Evolutionary conservation across 1,140 invertebrate species (phyloP), one percentile per base, ranked within the genome.

Genomic region (Drosophila suzukii): DNA sequence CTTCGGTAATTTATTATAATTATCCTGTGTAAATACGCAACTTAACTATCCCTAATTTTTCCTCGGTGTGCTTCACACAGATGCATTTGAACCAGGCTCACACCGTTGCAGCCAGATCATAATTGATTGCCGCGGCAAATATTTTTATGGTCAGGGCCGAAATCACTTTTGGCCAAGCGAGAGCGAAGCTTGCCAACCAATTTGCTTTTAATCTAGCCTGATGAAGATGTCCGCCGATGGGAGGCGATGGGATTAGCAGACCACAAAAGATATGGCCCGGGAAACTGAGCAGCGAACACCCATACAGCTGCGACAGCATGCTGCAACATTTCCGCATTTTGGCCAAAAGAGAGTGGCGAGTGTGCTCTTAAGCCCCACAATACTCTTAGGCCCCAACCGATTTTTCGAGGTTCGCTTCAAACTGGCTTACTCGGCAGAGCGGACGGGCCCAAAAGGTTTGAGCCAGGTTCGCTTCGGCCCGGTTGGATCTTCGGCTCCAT

Each of bases 251-350:
- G 54, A 59, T 61, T 80, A 78, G 63, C 60, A 73, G 67, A 50
- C 51, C 59, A 77, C 51, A 65, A 54, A 47, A 44, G 46, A 75
- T 44, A 44, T 38, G 47, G 36, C 27, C 17, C 10, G 11, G 34
- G 10, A 24, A 60, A 24, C 43, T 11, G 32, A 6, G 27, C n/a
- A 15, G 6, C 3, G 32, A 34, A 34, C 53, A 62, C 61, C 41
- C 56, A 60, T 20, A 61, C 27, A 43, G 15, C 13, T 3, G n/a
- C 20, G 30, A 11, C 54, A 51, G 56, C 79, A 73, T 65, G 80
- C 50, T 86, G 82, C 84, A 79, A 88, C 83, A 90, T 89, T 84
- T 89, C 84, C 84, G 84, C 84, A 67, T 89, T 79, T 56, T 50
- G 46, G 44, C 43, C 51, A 27, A 76, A 54, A 38, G 59, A 63